Percentiles rank a stretch among this genome's conserved stretches.
Conservation (phyloP, 2,888 invertebrate species). For the Penaeus monodon region DNA sequence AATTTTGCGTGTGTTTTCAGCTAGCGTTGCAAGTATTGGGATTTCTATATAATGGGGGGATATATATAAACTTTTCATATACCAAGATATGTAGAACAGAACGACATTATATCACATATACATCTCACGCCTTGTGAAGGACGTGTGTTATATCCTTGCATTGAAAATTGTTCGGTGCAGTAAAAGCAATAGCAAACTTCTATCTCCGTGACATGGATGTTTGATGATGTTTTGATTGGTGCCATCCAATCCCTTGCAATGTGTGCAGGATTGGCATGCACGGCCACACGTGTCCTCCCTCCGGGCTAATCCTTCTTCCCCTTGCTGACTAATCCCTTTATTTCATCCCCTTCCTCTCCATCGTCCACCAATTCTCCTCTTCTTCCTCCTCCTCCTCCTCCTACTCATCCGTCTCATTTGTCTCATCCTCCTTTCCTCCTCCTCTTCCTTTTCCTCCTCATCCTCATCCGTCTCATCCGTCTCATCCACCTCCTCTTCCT, state of each 20-base stretch:
- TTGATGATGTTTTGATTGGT: too few relatives aligned
- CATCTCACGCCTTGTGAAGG: background rate
- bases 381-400: background rate
- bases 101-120: too few relatives aligned
- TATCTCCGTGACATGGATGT: too few relatives aligned
- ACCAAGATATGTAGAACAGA: background rate
- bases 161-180: too few relatives aligned
- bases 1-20: too few relatives aligned
- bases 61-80: background rate
- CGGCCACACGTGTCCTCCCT: background rate
- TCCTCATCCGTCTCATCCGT: background rate
- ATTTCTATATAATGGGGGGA: too few relatives aligned
- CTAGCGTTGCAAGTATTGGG: too few relatives aligned
- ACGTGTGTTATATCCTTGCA: too few relatives aligned
- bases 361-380: background rate
- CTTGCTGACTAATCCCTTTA: background rate
- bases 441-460: background rate
- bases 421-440: background rate
- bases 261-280: background rate
- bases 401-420: background rate
- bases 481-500: background rate
- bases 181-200: too few relatives aligned
- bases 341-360: background rate
- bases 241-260: too few relatives aligned
- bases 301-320: background rate